These are phyloP conservation scores for Pelodytes ibericus DNA, from an alignment of 2,797 vertebrate species.

Conservation along the genomic window DNA sequence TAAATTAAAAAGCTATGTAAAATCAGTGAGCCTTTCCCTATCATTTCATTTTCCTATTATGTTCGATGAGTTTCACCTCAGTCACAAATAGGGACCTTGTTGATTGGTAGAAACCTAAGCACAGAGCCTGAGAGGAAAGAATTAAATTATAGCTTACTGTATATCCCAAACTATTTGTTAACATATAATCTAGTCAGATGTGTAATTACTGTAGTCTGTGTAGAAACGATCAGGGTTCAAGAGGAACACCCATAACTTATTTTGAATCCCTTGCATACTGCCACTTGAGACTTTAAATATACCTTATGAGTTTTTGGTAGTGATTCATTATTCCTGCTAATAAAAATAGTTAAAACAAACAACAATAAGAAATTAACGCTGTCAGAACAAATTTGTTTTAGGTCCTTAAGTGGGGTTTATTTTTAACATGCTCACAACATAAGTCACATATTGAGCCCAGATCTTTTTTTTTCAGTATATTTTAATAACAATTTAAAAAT, in stretches of 20 bases:
- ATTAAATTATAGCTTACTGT: constrained; percentile 49
- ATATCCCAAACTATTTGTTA: constrained; percentile 40
- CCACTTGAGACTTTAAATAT: constrained; percentile 30
- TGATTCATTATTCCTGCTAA: background rate
- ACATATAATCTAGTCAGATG: constrained; percentile 46
- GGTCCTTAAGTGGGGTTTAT: too few species aligned
- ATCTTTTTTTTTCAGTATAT: too few species aligned
- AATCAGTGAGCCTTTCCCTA: constrained; percentile 75
- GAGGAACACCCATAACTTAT: constrained; percentile 29
- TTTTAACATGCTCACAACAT: too few species aligned
- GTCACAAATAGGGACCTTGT: constrained; percentile 8
- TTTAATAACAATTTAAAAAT: too few species aligned
- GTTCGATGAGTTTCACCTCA: constrained; percentile 18
- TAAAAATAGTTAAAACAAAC: background rate
- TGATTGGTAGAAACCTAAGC: constrained; percentile 24
- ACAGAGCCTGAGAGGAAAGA: constrained; percentile 6
- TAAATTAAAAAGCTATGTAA: constrained; percentile 67
- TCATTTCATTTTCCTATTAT: constrained; percentile 71
- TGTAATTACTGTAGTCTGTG: constrained; percentile 45
- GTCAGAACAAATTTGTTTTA: background rate
- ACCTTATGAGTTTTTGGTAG: background rate
- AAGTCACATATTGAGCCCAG: too few species aligned
- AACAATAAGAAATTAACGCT: background rate
- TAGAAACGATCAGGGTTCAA: constrained; percentile 17
- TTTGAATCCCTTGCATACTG: background rate